phyloP scores from a whole-genome alignment of 2,797 vertebrate genomes.

The Schizothorax lantsangensis region DNA sequence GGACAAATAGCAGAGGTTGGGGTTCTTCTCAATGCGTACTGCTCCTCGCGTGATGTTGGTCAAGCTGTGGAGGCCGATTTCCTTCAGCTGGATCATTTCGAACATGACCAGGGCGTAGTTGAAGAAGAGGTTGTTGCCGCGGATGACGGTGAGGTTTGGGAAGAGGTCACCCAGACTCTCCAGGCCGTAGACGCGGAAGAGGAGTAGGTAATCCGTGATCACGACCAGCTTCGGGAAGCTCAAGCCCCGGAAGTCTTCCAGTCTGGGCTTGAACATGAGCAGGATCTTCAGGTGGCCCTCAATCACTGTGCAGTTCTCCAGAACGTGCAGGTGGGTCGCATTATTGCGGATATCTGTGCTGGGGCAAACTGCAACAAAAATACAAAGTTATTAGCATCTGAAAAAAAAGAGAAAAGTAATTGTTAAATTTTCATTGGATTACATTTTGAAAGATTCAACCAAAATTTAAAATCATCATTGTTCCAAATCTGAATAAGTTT shows the following conservation, averaged over 20 bases:
- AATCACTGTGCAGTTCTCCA: slow-evolving; percentile 95
- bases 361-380: slow-evolving; percentile 82
- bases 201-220: slow-evolving; percentile 93
- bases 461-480: too few species aligned
- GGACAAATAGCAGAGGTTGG: slow-evolving; percentile 93
- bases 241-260: slow-evolving; percentile 90
- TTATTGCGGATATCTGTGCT: slow-evolving; percentile 97
- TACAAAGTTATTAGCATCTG: not conserved
- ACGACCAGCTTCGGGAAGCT: slow-evolving; percentile 91
- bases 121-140: slow-evolving; percentile 95
- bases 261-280: slow-evolving; percentile 92
- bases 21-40: slow-evolving; percentile 95
- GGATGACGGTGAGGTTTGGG: slow-evolving; percentile 94
- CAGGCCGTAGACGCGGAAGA: slow-evolving; percentile 94
- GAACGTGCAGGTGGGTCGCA: slow-evolving; percentile 82
- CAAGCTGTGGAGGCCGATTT: slow-evolving; percentile 91
- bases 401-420: not conserved
- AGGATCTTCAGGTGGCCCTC: slow-evolving; percentile 96
- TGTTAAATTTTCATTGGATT: not conserved
- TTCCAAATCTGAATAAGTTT: not conserved
- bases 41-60: slow-evolving; percentile 95
- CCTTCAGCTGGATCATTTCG: slow-evolving; percentile 96
- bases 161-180: slow-evolving; percentile 92
- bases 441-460: not conserved
- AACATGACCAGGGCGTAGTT: slow-evolving; percentile 98